These are phyloP conservation scores for Shinisaurus crocodilurus DNA, from an alignment of 2,113 vertebrate genomes.

Conservation along the genomic window DNA sequence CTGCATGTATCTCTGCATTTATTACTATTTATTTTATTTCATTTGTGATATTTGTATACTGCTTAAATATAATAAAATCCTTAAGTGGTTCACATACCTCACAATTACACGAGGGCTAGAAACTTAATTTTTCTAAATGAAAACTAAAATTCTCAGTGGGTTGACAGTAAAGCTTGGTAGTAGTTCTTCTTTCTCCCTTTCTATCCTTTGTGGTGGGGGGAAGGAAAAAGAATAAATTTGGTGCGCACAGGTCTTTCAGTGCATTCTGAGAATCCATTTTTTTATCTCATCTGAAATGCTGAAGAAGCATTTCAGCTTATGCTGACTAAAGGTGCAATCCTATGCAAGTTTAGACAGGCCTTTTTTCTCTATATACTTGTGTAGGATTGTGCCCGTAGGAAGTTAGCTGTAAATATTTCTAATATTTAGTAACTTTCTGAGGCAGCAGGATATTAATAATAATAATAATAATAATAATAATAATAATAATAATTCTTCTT, in stretches of 20 bases:
- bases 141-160: neutral
- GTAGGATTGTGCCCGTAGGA: no score
- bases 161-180: neutral
- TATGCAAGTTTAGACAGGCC: no score
- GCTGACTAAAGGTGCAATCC: neutral
- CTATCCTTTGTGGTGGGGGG: no score
- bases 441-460: no score
- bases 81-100: no score
- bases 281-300: neutral
- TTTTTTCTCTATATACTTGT: no score
- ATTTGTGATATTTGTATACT: no score
- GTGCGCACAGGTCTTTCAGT: neutral
- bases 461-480: no score
- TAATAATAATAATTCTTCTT: no score
- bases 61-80: no score
- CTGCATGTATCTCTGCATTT: neutral
- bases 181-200: neutral
- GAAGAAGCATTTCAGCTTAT: no score
- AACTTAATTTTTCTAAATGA: neutral
- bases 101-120: neutral
- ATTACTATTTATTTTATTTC: no score
- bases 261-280: neutral
- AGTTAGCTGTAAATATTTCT: neutral
- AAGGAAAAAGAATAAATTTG: neutral
- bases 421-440: neutral